Base-by-base conservation (phyloP, 2,888 invertebrate species). In the Caenorhabditis afra region DNA sequence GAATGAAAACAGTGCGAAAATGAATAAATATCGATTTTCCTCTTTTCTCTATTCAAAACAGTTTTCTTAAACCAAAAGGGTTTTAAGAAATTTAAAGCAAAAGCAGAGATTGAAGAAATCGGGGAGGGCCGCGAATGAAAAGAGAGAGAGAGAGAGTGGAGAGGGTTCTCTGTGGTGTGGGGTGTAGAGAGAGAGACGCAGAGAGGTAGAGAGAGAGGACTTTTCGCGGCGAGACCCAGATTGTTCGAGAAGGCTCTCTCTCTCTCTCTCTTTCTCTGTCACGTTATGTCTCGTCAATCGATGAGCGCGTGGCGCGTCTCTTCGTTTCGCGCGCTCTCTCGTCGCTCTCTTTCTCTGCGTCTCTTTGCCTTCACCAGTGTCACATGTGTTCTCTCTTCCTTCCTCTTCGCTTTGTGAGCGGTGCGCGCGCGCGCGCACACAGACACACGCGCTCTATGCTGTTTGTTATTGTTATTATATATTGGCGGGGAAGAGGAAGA, bases 401-500 rank as follows among this genome's bases (percentile, higher is more conserved):
- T n/a, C n/a, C n/a, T n/a, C n/a, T n/a, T n/a, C n/a, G n/a, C n/a
- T 37, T 49, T 71, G 53, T 53, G 29, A 53, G 45, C 49, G 29
- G 29, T 61, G 45, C 49, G 29, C 29, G 29, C 64, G 53, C 71
- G 62, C 71, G 53, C 57, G 53, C 62, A n/a, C n/a, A n/a, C n/a
- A n/a, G n/a, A n/a, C n/a, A n/a, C n/a, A n/a, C n/a, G n/a, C n/a
- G n/a, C n/a, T n/a, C n/a, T n/a, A n/a, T n/a, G n/a, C n/a, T 71
- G 64, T 71, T 71, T 71, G 71, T 71, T 64, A 57, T 71, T 71
- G 64, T 71, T 71, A n/a, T n/a, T n/a, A n/a, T n/a, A n/a, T n/a
- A n/a, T n/a, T n/a, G n/a, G n/a, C n/a, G n/a, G n/a, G n/a, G n/a
- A 37, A 37, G 37, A 37, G 5, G 37, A 37, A 37, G 37, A 37